These are phyloP conservation scores for Bombus cullumanus DNA, from an alignment of 1,140 invertebrate genomes.

Conservation along the genomic window DNA sequence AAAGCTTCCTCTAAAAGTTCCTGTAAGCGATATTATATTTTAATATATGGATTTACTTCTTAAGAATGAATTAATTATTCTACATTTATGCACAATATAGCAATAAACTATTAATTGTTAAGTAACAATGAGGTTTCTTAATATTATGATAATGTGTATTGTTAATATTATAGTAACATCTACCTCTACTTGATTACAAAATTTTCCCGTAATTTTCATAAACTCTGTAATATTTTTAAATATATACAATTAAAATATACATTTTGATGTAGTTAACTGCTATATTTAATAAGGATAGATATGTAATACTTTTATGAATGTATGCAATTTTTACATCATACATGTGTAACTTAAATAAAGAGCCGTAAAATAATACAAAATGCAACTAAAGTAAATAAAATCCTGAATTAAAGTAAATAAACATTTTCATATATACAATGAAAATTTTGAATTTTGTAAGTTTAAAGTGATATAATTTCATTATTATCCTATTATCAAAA, in stretches of 20 bases:
- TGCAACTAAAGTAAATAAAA: not conserved
- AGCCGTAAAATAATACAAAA: not conserved
- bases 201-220: not conserved
- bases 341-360: not conserved
- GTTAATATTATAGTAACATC: not conserved
- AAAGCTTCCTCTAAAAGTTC: conserved; percentile 33
- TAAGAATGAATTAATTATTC: not conserved
- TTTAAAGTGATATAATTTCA: not conserved
- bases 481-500: not conserved
- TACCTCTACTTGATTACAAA: conserved; percentile 6
- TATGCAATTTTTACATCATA: conserved; percentile 7
- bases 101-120: not conserved
- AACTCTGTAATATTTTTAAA: not conserved
- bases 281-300: not conserved
- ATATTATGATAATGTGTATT: not conserved
- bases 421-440: not conserved
- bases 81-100: not conserved
- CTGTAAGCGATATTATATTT: not conserved
- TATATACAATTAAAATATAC: not conserved
- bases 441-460: not conserved
- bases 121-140: not conserved
- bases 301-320: conserved; percentile 19
- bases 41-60: not conserved
- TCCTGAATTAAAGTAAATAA: not conserved
- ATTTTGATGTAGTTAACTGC: conserved; percentile 6